Evolutionary conservation across 2,113 vertebrate species (phyloP).

Genomic region (Lathamus discolor): DNA sequence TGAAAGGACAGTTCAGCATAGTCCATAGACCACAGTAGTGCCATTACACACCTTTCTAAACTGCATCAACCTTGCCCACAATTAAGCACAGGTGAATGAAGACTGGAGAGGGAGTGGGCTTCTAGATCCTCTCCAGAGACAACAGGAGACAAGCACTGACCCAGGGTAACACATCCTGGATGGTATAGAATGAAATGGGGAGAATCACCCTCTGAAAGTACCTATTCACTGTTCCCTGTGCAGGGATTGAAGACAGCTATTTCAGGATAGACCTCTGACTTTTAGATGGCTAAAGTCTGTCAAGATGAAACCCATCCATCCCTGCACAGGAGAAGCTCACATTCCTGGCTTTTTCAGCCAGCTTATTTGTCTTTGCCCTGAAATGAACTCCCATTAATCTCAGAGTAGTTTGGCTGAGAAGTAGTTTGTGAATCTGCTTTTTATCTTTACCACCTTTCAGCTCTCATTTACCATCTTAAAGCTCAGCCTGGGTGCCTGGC

Average conservation of each 20-base stretch:
- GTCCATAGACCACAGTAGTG: neutral
- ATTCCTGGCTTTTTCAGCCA: conserved; percentile 26
- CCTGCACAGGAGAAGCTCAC: conserved; percentile 34
- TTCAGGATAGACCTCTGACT: neutral
- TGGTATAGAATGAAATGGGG: neutral
- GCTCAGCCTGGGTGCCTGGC: neutral
- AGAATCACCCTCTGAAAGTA: neutral
- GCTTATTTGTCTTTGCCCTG: conserved; percentile 51
- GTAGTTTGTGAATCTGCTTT: conserved; percentile 45
- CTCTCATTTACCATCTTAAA: neutral
- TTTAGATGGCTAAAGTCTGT: neutral
- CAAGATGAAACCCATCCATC: conserved; percentile 40
- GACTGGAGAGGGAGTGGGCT: neutral
- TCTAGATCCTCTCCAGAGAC: neutral
- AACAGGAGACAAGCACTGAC: neutral
- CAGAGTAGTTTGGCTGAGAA: neutral
- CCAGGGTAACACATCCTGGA: neutral
- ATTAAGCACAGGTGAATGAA: neutral
- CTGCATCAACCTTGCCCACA: neutral
- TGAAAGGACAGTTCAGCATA: neutral
- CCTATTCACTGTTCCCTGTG: neutral
- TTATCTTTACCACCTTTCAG: conserved; percentile 39
- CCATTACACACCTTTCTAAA: neutral
- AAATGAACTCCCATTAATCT: conserved; percentile 55
- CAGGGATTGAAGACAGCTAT: neutral